Base-by-base conservation (phyloP, 2,797 vertebrate species). In the Diplodus sargus region DNA sequence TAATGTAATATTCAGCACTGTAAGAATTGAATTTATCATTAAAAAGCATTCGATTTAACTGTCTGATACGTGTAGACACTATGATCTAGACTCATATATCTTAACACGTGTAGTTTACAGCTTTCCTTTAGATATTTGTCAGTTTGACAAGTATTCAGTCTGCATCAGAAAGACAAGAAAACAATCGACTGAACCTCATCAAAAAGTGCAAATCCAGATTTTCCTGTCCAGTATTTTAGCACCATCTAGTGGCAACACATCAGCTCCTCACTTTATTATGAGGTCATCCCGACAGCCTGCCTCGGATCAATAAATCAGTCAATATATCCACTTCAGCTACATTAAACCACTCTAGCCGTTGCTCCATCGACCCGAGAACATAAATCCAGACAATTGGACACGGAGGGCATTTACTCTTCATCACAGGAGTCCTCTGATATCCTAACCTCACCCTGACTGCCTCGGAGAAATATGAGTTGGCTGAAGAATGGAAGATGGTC, bases 231-330 rank as follows among this genome's bases (percentile, higher is more conserved):
- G 49, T 78, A 56, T 25, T 8, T 81, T 78, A 81, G 61, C 90
- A 49, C 94, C 95, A 93, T 85, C 94, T 96, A 82, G 88, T 89
- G 94, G 93, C 39, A 0, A 51, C 59, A 48, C 23, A 18, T 5
- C 2, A 17, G 39, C 9, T 17, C 20, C 18, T 47, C 5, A 47
- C 43, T 66, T 65, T 20, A 69, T 70, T 68, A 81, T 87, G 81
- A 92, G 70, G 85, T 90, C 88, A 91, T 86, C 62, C 25, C 47
- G 70, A 84, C 82, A 85, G 83, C 76, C 45, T 12, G 84, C 25
- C 43, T 39, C 11, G 52, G 60, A 89, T 93, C 88, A 84, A 90
- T 93, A 89, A 85, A 88, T 91, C 83, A 75, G 79, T 93, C 92
- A 82, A 91, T 91, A 84, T 76, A 92, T 92, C 89, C 86, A 87